Evolutionary conservation across 2,888 invertebrate species (phyloP).

Genomic region (Epirrhoe alternata): DNA sequence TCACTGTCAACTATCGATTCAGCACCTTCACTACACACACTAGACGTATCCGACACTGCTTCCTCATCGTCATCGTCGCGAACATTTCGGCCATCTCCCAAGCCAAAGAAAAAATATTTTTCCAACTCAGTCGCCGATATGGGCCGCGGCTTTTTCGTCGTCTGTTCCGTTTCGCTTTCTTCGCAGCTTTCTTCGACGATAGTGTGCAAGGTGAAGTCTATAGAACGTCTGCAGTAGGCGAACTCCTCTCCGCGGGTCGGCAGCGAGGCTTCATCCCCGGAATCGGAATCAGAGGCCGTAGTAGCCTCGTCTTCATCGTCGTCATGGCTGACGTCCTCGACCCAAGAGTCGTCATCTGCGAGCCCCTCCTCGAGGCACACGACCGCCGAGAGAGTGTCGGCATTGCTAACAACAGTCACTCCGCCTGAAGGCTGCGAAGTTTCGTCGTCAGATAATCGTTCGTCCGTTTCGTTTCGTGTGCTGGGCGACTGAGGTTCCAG

Average conservation of each 20-base stretch:
- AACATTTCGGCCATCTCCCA: slow-evolving; percentile 89
- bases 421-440: slow-evolving; percentile 81
- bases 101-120: slow-evolving; percentile 95
- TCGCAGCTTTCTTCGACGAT: slow-evolving; percentile 98
- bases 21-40: slow-evolving; percentile 93
- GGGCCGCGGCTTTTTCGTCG: slow-evolving; percentile 86
- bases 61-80: slow-evolving; percentile 85
- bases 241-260: slow-evolving; percentile 92
- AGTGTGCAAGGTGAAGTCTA: slow-evolving; percentile 96
- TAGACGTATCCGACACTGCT: slow-evolving; percentile 92
- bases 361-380: slow-evolving; percentile 93
- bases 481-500: slow-evolving; percentile 58
- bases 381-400: slow-evolving; percentile 88
- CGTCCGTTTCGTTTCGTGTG: slow-evolving; percentile 71
- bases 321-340: slow-evolving; percentile 93
- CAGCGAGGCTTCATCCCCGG: slow-evolving; percentile 88
- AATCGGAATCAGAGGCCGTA: slow-evolving; percentile 88
- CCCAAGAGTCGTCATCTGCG: slow-evolving; percentile 96
- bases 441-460: slow-evolving; percentile 77
- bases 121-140: slow-evolving; percentile 93
- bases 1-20: slow-evolving; percentile 89
- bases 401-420: slow-evolving; percentile 89
- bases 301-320: slow-evolving; percentile 88
- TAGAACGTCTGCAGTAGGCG: slow-evolving; percentile 91
- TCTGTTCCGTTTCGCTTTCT: slow-evolving; percentile 93